Base-by-base conservation (phyloP, 2,113 vertebrate species). In the Gasterosteus nipponicus region DNA sequence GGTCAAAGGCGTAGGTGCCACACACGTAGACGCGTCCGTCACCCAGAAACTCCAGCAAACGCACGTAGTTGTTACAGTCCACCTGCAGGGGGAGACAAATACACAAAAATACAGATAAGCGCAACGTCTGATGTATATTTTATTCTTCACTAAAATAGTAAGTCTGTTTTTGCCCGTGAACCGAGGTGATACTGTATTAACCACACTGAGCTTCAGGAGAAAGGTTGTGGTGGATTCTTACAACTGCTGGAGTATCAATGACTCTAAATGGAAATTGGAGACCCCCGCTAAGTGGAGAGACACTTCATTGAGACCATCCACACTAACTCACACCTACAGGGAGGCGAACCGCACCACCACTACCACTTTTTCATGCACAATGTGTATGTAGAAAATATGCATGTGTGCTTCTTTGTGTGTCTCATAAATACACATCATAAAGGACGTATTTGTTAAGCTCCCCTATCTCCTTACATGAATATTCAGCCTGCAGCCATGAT, bases 1-100 rank as follows among this genome's bases (percentile, higher is more conserved):
- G 96, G 82, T 96, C 94, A 51, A 96, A 97, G 76, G 96, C 96
- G 39, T 96, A 96, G 75, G 96, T 97, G 70, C 96, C 96, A 71
- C 96, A 97, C 78, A 89, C 95, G 31, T 96, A 95, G 86, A 97
- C 90, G 29, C 88, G 94, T 56, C 92, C 94, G 7, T 93, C 88
- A 53, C 87, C 93, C 74, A 92, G 85, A 73, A 96, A 95, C 89
- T 95, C 89, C 89, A 97, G 84, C 79, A 97, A 92, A 29, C 96
- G 94, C 85, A 97, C 90, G 92, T 96, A 97, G 88, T 97, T 97
- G 82, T 94, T 92, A 69, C 96, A 97, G 87, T 97, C 96, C 0
- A 83, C 92, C 96, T 97, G 92, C 51, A 89, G 89, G 76, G 88
- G 90, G 87, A 80, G 80, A 92, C 84, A 93, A 61, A 82, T 41